Percentiles rank a stretch among this genome's conserved stretches.
phyloP scores from a whole-genome alignment of 2,888 invertebrate genomes.

The Troglohyphantes excavatus region DNA sequence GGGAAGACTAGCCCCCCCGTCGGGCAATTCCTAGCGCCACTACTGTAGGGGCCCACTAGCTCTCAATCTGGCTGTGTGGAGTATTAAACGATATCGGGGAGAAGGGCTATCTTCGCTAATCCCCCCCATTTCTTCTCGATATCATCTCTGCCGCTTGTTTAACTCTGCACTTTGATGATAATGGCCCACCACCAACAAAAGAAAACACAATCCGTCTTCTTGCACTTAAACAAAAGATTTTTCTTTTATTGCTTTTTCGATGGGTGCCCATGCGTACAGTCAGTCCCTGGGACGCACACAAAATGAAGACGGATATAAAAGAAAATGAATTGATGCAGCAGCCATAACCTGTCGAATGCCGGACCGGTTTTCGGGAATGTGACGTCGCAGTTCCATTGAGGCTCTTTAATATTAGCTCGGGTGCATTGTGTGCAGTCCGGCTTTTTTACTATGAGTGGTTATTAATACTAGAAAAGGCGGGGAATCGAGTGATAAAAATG shows the following conservation, averaged over 20 bases:
- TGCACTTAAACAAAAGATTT: not conserved
- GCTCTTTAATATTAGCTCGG: not conserved
- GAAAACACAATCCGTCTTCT: not conserved
- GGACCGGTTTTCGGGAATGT: slow-evolving; percentile 47
- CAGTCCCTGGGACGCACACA: slow-evolving; percentile 8
- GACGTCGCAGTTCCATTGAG: slow-evolving; percentile 55
- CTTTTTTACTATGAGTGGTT: slow-evolving; percentile 25
- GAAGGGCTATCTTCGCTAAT: no score
- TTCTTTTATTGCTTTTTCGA: slow-evolving; percentile 19
- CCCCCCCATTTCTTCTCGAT: no score
- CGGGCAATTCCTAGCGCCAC: no score
- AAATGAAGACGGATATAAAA: slow-evolving; percentile 38
- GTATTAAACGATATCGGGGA: no score
- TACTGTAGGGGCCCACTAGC: no score
- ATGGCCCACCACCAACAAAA: slow-evolving; percentile 6
- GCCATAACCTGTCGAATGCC: slow-evolving; percentile 52
- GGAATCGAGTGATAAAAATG: not conserved
- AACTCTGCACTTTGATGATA: not conserved
- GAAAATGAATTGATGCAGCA: slow-evolving; percentile 28
- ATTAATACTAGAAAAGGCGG: not conserved
- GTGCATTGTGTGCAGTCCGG: slow-evolving; percentile 17
- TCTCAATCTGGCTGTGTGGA: no score
- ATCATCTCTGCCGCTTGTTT: no score
- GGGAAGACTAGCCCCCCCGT: no score
- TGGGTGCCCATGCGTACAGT: slow-evolving; percentile 50